A percentile compares a stretch with the other conserved stretches of the same genome.
These are phyloP conservation scores for Luehdorfia chinensis DNA, from an alignment of 1,140 invertebrate species.

Conservation along the genomic window DNA sequence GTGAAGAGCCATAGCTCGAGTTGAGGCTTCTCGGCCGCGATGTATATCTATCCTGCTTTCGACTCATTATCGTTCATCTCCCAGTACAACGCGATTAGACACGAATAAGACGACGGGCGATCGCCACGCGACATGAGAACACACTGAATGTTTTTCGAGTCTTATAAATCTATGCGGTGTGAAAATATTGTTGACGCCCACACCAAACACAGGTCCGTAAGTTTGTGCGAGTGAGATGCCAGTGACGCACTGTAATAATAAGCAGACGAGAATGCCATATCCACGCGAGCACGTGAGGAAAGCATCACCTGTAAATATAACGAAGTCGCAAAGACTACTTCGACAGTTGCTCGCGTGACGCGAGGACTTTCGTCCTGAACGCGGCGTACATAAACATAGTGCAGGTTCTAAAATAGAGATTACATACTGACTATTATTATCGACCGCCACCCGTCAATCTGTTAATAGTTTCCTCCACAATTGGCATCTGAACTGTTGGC, in stretches of 20 bases:
- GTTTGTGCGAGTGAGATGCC: conserved; percentile 47
- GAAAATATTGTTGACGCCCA: conserved; percentile 64
- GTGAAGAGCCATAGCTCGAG: conserved; percentile 59
- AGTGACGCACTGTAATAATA: conserved; percentile 43
- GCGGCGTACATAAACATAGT: conserved; percentile 18
- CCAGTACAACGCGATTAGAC: conserved; percentile 28
- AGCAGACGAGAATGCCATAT: conserved; percentile 41
- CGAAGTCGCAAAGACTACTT: conserved; percentile 7
- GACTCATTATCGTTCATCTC: conserved; percentile 61
- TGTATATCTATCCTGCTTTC: conserved; percentile 61
- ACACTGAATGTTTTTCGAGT: conserved; percentile 59
- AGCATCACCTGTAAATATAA: conserved; percentile 64
- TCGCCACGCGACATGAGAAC: conserved; percentile 49
- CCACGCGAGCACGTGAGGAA: conserved; percentile 44
- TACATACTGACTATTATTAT: conserved; percentile 36
- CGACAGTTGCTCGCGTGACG: conserved; percentile 1
- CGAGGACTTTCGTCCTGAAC: conserved; percentile 19
- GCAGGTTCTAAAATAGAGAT: conserved; percentile 30
- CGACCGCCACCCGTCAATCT: conserved; percentile 39
- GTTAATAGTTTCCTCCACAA: conserved; percentile 39
- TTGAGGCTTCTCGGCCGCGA: conserved; percentile 59
- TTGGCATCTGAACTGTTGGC: conserved; percentile 37
- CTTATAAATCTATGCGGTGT: conserved; percentile 52
- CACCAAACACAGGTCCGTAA: conserved; percentile 38
- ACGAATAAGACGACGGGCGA: conserved; percentile 33